Evolutionary conservation across 2,888 invertebrate genomes (phyloP).

Genomic region (Eumerus sabulonum): DNA sequence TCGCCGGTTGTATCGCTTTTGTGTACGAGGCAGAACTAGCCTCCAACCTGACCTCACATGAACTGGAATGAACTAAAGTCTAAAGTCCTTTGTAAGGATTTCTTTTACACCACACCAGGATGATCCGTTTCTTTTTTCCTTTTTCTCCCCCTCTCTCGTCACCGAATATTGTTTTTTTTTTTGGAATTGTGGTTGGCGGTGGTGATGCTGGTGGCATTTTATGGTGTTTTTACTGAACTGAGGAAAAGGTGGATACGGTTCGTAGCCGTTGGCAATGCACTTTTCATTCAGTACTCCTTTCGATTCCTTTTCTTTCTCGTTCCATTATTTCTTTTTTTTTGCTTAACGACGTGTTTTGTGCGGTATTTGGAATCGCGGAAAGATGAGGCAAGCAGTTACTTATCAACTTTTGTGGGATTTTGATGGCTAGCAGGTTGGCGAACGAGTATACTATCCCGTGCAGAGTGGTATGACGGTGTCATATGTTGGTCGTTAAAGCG

Average conservation of each 20-base stretch:
- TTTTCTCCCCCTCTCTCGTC: no score
- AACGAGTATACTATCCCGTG: neutral
- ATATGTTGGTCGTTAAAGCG: constrained; percentile 1
- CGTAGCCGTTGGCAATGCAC: constrained; percentile 5
- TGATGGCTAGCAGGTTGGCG: constrained; percentile 4
- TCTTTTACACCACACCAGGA: neutral
- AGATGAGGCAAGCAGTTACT: constrained; percentile 33
- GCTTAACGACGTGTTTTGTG: constrained; percentile 22
- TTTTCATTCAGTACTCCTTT: no score
- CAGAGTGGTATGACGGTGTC: neutral
- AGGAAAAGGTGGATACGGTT: constrained; percentile 31
- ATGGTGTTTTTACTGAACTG: constrained; percentile 14
- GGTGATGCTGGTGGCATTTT: constrained; percentile 11
- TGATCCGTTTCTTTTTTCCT: no score
- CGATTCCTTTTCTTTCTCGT: no score
- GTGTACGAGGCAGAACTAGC: neutral
- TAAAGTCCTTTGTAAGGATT: constrained; percentile 17
- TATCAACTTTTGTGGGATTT: constrained; percentile 15
- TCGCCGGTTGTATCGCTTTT: neutral
- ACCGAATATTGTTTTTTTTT: neutral
- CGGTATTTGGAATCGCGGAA: constrained; percentile 9
- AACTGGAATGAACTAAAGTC: constrained; percentile 13
- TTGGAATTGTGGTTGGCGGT: neutral
- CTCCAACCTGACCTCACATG: constrained; percentile 26
- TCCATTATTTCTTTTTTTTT: no score